phyloP scores from a whole-genome alignment of 2,113 vertebrate genomes.

The Apus apus region DNA sequence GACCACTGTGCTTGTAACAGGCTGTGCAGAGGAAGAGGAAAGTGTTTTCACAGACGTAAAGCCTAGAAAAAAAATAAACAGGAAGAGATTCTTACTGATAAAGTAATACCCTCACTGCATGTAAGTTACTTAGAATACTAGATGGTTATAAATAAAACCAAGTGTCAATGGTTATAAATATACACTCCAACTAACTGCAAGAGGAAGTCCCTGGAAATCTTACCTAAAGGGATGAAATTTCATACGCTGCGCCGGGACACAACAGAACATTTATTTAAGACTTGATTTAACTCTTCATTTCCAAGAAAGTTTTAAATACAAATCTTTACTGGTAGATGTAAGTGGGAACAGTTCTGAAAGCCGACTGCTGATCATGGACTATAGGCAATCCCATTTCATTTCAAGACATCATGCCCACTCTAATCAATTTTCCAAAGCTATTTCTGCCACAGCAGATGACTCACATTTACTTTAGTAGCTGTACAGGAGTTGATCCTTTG shows the following conservation, averaged over 20 bases:
- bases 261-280: constrained; percentile 4
- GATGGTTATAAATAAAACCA: neutral
- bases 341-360: neutral
- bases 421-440: neutral
- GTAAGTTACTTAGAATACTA: neutral
- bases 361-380: neutral
- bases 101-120: neutral
- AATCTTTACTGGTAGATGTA: neutral
- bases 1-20: constrained; percentile 68
- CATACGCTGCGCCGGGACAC: neutral
- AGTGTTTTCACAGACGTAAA: constrained; percentile 75
- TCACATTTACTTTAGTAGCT: neutral
- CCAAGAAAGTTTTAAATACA: neutral
- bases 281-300: neutral
- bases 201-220: constrained; percentile 18
- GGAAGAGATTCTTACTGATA: neutral
- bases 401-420: neutral
- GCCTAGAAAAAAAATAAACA: constrained; percentile 64
- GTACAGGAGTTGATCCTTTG: neutral
- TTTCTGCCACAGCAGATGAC: neutral
- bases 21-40: constrained; percentile 62
- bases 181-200: neutral
- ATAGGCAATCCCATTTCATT: neutral
- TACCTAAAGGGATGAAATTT: constrained; percentile 14
- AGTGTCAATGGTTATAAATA: neutral